These are phyloP conservation scores for Syngnathus floridae DNA, from an alignment of 2,113 vertebrate species.

Conservation along the genomic window DNA sequence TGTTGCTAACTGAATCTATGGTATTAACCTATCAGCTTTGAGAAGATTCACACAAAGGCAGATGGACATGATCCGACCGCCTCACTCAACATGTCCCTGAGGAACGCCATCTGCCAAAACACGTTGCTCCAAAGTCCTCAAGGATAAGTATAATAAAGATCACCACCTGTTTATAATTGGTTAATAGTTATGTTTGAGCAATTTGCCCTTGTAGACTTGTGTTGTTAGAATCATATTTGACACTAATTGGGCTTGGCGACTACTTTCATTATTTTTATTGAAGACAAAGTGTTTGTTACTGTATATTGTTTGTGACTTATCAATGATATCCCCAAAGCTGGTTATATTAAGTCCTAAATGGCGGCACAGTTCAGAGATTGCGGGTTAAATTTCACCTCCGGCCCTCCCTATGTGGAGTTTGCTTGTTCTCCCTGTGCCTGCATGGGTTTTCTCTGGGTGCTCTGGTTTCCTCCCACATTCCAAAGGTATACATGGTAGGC, in stretches of 20 bases:
- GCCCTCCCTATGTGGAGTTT: too few relatives aligned
- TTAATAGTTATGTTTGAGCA: background rate
- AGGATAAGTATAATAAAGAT: background rate
- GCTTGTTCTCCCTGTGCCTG: too few relatives aligned
- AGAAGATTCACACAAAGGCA: slow-evolving; percentile 20
- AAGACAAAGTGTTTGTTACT: background rate
- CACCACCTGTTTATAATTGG: background rate
- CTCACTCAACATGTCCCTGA: slow-evolving; percentile 39
- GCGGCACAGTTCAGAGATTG: too few relatives aligned
- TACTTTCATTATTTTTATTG: background rate
- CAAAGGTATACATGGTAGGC: too few relatives aligned
- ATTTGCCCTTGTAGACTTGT: background rate
- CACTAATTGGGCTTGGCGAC: background rate
- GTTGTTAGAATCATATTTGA: background rate
- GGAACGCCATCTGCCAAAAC: slow-evolving; percentile 46
- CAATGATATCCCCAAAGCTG: background rate
- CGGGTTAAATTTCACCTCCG: too few relatives aligned
- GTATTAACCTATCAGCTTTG: slow-evolving; percentile 15
- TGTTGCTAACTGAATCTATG: slow-evolving; percentile 22
- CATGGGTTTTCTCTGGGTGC: too few relatives aligned
- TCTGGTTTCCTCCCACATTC: too few relatives aligned
- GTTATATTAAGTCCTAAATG: too few relatives aligned
- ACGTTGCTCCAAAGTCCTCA: slow-evolving; percentile 16
- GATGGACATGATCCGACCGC: slow-evolving; percentile 29
- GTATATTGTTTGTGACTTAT: background rate